phyloP scores from a whole-genome alignment of 2,797 vertebrate species.

The Gypaetus barbatus region DNA sequence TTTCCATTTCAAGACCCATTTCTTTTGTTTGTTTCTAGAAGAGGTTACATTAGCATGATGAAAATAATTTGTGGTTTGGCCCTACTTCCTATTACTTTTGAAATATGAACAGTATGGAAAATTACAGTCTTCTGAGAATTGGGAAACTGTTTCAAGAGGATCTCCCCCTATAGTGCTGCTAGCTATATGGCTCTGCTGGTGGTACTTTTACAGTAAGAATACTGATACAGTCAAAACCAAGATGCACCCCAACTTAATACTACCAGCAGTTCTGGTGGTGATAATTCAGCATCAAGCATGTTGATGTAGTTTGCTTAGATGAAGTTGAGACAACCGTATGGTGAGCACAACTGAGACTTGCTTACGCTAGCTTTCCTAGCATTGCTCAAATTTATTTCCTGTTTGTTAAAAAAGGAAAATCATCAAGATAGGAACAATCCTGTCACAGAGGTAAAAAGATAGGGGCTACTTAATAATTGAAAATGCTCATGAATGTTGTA shows the following conservation, averaged over 20 bases:
- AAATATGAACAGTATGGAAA: not conserved
- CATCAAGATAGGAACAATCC: constrained; percentile 74
- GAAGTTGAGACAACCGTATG: not conserved
- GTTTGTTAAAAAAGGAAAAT: constrained; percentile 78
- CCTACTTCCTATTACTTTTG: not conserved
- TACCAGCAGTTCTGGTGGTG: not conserved
- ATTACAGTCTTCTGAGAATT: not conserved
- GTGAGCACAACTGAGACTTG: not conserved
- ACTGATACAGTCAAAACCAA: not conserved
- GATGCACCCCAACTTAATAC: not conserved
- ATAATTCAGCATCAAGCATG: not conserved
- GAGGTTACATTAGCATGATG: not conserved
- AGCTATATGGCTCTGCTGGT: not conserved
- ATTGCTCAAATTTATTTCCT: constrained; percentile 57
- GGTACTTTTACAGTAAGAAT: not conserved
- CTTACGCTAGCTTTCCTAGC: not conserved
- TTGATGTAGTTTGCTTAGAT: not conserved
- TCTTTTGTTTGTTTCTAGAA: not conserved
- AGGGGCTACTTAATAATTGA: constrained; percentile 89
- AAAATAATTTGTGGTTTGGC: not conserved
- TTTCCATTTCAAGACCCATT: not conserved
- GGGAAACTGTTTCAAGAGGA: not conserved
- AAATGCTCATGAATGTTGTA: constrained; percentile 90
- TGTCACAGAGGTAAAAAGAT: constrained; percentile 85
- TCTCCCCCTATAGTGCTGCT: not conserved